These are phyloP conservation scores for Meriones unguiculatus DNA, from an alignment of 2,113 vertebrate species.

Conservation along the genomic window DNA sequence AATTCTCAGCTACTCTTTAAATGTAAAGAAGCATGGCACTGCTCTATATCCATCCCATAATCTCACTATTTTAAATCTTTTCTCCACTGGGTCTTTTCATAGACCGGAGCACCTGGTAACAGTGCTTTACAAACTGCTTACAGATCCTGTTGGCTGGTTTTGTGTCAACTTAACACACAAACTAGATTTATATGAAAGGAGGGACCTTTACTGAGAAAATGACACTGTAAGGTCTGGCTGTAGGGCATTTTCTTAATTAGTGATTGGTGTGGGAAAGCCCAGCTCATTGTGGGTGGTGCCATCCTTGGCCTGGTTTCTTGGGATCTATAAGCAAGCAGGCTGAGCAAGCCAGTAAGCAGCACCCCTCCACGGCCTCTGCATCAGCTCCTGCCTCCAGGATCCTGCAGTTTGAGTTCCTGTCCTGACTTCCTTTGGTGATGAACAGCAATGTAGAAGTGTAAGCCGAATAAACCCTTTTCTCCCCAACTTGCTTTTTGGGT, in stretches of 20 bases:
- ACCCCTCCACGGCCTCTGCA: background rate
- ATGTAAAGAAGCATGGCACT: background rate
- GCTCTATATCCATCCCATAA: background rate
- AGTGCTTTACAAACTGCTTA: background rate
- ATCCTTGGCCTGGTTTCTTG: background rate
- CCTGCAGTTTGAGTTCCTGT: background rate
- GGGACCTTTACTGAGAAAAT: background rate
- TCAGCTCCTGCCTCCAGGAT: background rate
- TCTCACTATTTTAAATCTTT: background rate
- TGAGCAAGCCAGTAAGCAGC: background rate
- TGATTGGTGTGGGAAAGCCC: background rate
- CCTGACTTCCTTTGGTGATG: background rate
- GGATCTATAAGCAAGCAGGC: background rate
- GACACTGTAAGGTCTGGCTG: background rate
- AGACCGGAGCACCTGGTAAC: slow-evolving; percentile 4
- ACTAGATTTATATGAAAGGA: background rate
- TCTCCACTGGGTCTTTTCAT: slow-evolving; percentile 2
- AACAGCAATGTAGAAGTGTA: background rate
- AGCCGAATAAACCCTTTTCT: background rate
- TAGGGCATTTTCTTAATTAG: background rate
- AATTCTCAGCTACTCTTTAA: slow-evolving; percentile 23
- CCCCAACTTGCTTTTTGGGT: background rate
- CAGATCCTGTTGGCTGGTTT: background rate
- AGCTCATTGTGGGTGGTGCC: background rate
- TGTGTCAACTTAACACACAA: background rate